phyloP scores from a whole-genome alignment of 1,140 invertebrate genomes.

The Drusus annulatus region DNA sequence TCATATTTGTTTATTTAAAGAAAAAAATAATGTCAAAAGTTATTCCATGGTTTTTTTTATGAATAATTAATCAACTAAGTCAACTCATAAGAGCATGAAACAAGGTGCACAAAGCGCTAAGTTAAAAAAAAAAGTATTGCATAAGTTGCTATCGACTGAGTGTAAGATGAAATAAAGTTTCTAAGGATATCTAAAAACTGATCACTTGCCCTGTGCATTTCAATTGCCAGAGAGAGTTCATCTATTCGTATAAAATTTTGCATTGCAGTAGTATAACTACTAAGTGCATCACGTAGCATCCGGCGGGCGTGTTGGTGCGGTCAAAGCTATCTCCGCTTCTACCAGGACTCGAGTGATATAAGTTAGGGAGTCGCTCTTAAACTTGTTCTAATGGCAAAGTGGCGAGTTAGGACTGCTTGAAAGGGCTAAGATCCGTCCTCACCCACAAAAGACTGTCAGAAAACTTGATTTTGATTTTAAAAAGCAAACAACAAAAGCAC shows the following conservation, averaged over 20 bases:
- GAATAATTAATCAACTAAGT: too few relatives aligned
- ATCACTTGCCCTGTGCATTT: too few relatives aligned
- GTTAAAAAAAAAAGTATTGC: too few relatives aligned
- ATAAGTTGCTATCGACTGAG: too few relatives aligned
- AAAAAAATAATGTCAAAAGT: too few relatives aligned
- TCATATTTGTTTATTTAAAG: too few relatives aligned
- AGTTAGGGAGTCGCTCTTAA: constrained; percentile 25
- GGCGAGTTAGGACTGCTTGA: constrained; percentile 31
- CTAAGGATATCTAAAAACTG: too few relatives aligned
- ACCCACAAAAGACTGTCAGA: not conserved
- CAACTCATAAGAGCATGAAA: too few relatives aligned
- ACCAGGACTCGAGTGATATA: constrained; percentile 15
- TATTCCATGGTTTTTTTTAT: too few relatives aligned
- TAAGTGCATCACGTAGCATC: constrained; percentile 21
- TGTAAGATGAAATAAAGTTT: too few relatives aligned
- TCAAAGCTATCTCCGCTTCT: constrained; percentile 12
- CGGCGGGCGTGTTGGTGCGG: constrained; percentile 1
- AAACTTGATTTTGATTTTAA: not conserved
- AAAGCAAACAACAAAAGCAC: not conserved
- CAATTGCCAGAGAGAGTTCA: too few relatives aligned
- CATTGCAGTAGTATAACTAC: not conserved
- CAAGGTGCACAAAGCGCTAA: too few relatives aligned
- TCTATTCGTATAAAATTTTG: not conserved
- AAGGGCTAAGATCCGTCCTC: constrained; percentile 6
- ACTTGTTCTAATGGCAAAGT: constrained; percentile 35